These are phyloP conservation scores for Cyaniris semiargus DNA, from an alignment of 2,888 invertebrate species.

Conservation along the genomic window DNA sequence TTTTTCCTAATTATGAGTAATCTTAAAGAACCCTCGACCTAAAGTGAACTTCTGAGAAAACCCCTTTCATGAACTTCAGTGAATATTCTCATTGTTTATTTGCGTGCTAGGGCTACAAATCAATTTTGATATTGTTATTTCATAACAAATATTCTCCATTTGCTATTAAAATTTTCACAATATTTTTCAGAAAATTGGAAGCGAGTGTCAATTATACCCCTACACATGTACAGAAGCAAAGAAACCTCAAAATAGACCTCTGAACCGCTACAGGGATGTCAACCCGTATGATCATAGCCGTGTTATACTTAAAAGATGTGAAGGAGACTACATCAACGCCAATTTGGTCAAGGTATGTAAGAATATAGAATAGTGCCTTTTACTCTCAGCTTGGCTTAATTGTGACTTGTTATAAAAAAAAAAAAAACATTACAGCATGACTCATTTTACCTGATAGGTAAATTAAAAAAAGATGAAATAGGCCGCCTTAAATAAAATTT, in stretches of 20 bases:
- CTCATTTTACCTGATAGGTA: no score
- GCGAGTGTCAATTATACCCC: constrained; percentile 83
- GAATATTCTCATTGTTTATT: neutral
- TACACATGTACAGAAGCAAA: constrained; percentile 86
- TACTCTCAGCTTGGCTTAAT: neutral
- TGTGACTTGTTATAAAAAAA: no score
- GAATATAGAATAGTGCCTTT: neutral
- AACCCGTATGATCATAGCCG: constrained; percentile 97
- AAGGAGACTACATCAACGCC: constrained; percentile 96
- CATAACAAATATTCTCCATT: neutral
- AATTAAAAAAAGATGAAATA: no score
- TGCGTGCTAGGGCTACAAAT: neutral
- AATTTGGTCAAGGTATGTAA: constrained; percentile 88
- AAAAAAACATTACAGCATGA: no score
- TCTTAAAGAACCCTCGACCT: no score
- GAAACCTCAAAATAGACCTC: constrained; percentile 87
- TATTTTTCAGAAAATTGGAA: constrained; percentile 84
- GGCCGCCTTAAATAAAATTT: no score
- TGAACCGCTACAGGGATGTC: constrained; percentile 97
- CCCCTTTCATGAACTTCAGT: neutral
- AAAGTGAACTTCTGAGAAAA: no score
- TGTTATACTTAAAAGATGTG: constrained; percentile 86
- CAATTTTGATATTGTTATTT: neutral
- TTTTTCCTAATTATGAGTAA: neutral
- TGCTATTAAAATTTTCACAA: no score